Evolutionary conservation across 2,888 invertebrate genomes (phyloP), one percentile per base, ranked within the genome.

Genomic region (Andrena bucephala): DNA sequence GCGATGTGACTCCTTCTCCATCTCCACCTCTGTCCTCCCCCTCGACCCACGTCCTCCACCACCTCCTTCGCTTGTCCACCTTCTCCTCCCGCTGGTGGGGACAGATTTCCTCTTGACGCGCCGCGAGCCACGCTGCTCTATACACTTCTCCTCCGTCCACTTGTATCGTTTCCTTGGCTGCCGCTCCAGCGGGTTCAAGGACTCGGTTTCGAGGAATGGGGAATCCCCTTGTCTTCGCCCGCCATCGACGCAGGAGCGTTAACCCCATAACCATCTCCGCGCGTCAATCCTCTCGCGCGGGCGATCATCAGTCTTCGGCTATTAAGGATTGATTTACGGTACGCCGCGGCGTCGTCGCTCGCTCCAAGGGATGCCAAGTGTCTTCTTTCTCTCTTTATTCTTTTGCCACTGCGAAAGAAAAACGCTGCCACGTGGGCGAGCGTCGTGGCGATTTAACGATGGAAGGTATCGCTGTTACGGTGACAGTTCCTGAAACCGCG

Each of bases 101-200:
- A 89, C 87, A 89, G 90, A 91, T 90, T 90, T 90, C 86, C 91
- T 86, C 89, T 89, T 90, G 88, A 88, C 90, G 89, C 88, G 85
- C 88, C 86, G 81, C 88, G 87, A 85, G 79, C 81, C 88, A 85
- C 89, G 85, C 81, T 77, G 82, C 89, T 85, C 89, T 88, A 88
- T 89, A 87, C 90, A 88, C 89, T 90, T 87, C 86, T 86, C 42
- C 42, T 42, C 86, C 85, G 83, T 20, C 57, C 85, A 84, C 88
- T 83, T 87, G 85, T 89, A 84, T 85, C 81, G 84, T 83, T 86
- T 84, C 84, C 86, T 77, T 72, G 77, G 76, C 62, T 75, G 68
- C 81, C 29, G 36, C 67, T 73, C 76, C 67, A 33, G 69, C 73
- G 68, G 60, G 54, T 77, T 84, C 85, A 72, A 82, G 84, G 85